Base-by-base conservation (phyloP, 1,140 invertebrate species). In the Neodiprion fabricii region DNA sequence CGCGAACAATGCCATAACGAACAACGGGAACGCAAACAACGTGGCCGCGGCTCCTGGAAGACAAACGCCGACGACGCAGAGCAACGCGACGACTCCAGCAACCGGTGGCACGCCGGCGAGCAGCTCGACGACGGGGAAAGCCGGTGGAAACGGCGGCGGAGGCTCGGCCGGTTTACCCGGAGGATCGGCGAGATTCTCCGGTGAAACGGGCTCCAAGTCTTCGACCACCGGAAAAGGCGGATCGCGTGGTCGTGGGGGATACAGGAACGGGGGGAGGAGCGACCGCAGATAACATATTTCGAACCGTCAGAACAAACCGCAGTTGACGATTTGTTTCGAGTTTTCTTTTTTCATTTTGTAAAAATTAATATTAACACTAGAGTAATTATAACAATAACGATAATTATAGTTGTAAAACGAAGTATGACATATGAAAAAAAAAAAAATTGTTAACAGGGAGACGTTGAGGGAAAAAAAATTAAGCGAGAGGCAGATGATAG, bases 251-350 rank as follows among this genome's bases (percentile, higher is more conserved):
- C 86, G 90, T 9, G 90, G 89, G 0, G 75, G 81, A 9, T 91
- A 91, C 75, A 87, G 88, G 72, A 90, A 88, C 75, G 90, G 77
- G 74, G 86, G 78, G 79, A 88, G 87, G 67, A 85, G 78, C 47
- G 88, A 89, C 28, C 85, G 90, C 48, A 90, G 91, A 89, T 91
- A 91, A 86, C 86, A 86, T 71, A 81, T 40, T 40, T 40, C 73
- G 67, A 78, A 75, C 72, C 80, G 77, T 14, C 61, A 65, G 17
- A 14, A 65, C 28, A 40, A 40, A 40, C 28, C 5, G 28, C 28
- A 40, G 28, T 40, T 40, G 28, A 40, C 28, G 28, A 40, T 40
- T 40, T 40, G 28, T 40, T 40, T 40, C 28, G 28, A 40, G 28
- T 40, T 40, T 40, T 40, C 28, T 40, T 40, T 40, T 40, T 40